Evolutionary conservation across 2,113 vertebrate genomes (phyloP).

Genomic region (Otocyon megalotis): DNA sequence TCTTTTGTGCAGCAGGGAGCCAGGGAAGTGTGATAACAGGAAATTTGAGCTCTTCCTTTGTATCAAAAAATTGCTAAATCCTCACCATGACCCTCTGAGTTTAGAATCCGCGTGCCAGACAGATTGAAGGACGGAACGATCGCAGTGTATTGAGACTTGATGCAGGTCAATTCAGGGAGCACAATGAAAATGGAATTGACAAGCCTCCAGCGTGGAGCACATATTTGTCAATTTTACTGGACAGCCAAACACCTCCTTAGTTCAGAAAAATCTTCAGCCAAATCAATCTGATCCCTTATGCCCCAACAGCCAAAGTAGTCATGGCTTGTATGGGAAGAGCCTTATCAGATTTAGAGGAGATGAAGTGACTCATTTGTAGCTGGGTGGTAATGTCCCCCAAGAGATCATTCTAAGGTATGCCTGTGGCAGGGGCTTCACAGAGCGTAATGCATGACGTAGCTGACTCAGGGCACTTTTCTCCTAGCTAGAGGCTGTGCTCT

Average conservation of each 20-base stretch:
- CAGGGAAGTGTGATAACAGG: accelerated
- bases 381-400: not conserved
- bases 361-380: not conserved
- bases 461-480: not conserved
- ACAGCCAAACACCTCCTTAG: not conserved
- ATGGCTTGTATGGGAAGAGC: not conserved
- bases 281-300: not conserved
- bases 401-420: not conserved
- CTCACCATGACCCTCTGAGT: not conserved
- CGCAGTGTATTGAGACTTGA: not conserved
- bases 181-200: not conserved
- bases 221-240: not conserved
- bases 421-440: not conserved
- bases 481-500: not conserved
- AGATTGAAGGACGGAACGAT: not conserved
- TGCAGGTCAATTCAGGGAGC: not conserved
- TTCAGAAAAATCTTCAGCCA: not conserved
- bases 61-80: not conserved
- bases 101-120: not conserved
- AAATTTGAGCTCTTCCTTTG: not conserved
- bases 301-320: not conserved
- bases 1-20: not conserved
- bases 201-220: not conserved
- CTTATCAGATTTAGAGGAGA: not conserved
- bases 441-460: not conserved